Evolutionary conservation across 2,113 vertebrate species (phyloP).

Genomic region (Sapajus apella): DNA sequence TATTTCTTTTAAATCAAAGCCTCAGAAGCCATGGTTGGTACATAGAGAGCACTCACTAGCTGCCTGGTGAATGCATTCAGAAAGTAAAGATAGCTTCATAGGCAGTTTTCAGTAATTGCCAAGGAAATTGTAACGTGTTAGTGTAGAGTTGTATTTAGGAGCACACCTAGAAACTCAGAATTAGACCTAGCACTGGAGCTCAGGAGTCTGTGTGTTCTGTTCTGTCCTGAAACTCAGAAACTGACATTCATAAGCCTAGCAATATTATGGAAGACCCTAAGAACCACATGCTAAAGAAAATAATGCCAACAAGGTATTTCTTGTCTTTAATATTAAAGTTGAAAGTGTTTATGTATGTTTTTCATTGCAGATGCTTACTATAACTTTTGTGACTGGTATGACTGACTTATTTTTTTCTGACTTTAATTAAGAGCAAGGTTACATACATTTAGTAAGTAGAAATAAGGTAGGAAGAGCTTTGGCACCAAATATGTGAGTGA

Average conservation of each 20-base stretch:
- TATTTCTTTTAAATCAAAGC: neutral
- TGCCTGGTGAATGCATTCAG: neutral
- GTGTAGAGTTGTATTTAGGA: neutral
- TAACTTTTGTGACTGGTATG: neutral
- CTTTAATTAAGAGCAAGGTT: neutral
- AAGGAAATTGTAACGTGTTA: neutral
- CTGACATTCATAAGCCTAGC: neutral
- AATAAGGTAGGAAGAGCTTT: neutral
- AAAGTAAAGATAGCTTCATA: neutral
- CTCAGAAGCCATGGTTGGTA: neutral
- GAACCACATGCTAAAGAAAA: neutral
- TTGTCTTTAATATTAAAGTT: neutral
- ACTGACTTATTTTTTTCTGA: constrained; percentile 3
- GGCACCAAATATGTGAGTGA: neutral
- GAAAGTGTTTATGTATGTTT: neutral
- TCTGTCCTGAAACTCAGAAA: neutral
- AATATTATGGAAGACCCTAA: neutral
- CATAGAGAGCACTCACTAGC: neutral
- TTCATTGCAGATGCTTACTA: neutral
- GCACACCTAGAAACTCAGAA: neutral
- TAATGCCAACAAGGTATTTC: neutral
- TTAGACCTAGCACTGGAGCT: neutral
- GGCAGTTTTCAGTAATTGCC: neutral
- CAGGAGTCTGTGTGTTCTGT: neutral
- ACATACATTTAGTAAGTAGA: neutral